Conservation (phyloP, 1,140 invertebrate species). For the Zeugodacus cucurbitae region DNA sequence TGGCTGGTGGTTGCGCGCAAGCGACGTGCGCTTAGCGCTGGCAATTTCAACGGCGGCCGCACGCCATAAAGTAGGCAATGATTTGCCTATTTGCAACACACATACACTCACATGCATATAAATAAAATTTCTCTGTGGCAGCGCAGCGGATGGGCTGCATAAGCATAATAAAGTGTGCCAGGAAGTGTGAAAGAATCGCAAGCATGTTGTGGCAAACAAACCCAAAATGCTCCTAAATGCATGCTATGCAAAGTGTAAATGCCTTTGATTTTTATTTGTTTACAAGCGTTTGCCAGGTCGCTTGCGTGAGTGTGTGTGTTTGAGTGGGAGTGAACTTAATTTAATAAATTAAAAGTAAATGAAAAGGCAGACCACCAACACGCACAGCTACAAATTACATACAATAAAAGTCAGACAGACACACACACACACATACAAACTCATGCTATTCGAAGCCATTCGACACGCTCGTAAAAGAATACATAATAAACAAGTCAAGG, state of each 20-base stretch:
- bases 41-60: neutral
- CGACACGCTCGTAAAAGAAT: neutral
- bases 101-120: neutral
- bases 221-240: neutral
- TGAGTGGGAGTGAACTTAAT: neutral
- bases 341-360: constrained; percentile 19
- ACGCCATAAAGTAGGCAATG: constrained; percentile 40
- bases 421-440: neutral
- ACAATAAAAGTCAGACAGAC: neutral
- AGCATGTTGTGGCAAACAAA: neutral
- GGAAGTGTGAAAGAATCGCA: constrained; percentile 5
- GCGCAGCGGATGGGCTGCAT: neutral
- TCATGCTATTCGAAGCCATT: neutral
- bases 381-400: neutral
- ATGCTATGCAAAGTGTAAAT: neutral
- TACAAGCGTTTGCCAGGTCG: neutral
- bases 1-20: neutral
- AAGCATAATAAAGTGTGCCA: constrained; percentile 2
- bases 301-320: neutral
- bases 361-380: neutral
- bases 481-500: constrained; percentile 4
- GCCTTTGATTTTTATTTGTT: no score
- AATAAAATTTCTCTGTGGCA: neutral
- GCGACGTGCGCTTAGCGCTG: neutral
- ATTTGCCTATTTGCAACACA: constrained; percentile 6